Evolutionary conservation across 2,113 vertebrate genomes (phyloP).

Genomic region (Rhea pennata): DNA sequence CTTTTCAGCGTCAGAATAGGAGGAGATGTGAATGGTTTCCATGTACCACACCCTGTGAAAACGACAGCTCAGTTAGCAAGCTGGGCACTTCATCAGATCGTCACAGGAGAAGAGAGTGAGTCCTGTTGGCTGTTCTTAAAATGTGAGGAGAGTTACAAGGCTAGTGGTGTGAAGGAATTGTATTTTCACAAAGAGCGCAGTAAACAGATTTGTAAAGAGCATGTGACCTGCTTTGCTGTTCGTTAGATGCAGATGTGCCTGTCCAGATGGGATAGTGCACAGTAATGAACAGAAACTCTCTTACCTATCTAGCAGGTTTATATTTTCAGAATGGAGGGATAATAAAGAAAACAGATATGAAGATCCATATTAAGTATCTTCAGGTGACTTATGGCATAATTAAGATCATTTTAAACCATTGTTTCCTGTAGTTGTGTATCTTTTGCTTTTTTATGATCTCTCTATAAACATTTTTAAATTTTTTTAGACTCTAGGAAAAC

Average conservation of each 20-base stretch:
- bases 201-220: not conserved
- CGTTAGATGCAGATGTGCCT: not conserved
- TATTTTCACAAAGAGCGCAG: not conserved
- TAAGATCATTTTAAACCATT: not conserved
- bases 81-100: not conserved
- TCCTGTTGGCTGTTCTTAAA: not conserved
- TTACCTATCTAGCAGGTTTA: not conserved
- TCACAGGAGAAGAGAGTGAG: not conserved
- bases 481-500: not conserved
- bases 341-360: not conserved
- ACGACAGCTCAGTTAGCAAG: not conserved
- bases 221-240: not conserved
- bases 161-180: not conserved
- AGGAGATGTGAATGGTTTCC: not conserved
- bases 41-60: not conserved
- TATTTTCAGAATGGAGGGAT: not conserved
- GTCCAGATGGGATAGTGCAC: not conserved
- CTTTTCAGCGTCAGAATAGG: not conserved
- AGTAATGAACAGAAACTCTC: not conserved
- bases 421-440: not conserved
- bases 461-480: not conserved
- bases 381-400: not conserved
- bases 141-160: not conserved
- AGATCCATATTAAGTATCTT: not conserved
- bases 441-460: not conserved